Percentiles rank a stretch among this genome's conserved stretches.
Evolutionary conservation across 53 echinoderm and acorn worm genomes (phyloP).

Genomic region (Luidia sarsii): DNA sequence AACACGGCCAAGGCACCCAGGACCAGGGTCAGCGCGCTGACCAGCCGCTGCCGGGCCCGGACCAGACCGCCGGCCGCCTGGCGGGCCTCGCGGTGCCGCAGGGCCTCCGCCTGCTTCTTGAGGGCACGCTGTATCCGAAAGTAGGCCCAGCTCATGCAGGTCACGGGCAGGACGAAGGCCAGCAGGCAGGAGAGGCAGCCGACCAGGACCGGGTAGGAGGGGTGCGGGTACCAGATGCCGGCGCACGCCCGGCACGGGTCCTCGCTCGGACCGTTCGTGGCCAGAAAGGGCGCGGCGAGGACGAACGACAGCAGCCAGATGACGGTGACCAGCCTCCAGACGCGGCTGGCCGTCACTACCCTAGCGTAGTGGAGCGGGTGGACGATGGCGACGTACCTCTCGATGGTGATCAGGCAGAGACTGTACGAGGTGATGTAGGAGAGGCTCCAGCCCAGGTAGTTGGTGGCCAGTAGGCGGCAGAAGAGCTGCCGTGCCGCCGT

Average conservation of each 20-base stretch:
- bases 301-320: slow-evolving; percentile 13
- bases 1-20: slow-evolving; percentile 15
- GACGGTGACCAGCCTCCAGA: background rate
- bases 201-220: background rate
- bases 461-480: background rate
- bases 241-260: background rate
- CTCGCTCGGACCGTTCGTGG: background rate
- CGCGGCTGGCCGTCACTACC: background rate
- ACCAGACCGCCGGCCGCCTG: slow-evolving; percentile 25
- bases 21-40: background rate
- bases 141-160: slow-evolving; percentile 24
- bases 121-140: slow-evolving; percentile 25
- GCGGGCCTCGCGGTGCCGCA: slow-evolving; percentile 3
- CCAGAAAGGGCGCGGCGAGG: background rate
- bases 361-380: slow-evolving; percentile 12
- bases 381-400: slow-evolving; percentile 33
- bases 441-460: background rate
- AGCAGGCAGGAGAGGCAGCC: background rate
- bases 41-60: slow-evolving; percentile 16
- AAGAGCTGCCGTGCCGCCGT: background rate
- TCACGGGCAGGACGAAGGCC: background rate
- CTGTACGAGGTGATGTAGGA: slow-evolving; percentile 2
- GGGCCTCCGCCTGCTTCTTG: slow-evolving; percentile 10
- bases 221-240: background rate
- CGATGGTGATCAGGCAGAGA: slow-evolving; percentile 39